Evolutionary conservation across 2,797 vertebrate genomes (phyloP), one percentile per base, ranked within the genome.

Genomic region (Paedocypris micromegethes): DNA sequence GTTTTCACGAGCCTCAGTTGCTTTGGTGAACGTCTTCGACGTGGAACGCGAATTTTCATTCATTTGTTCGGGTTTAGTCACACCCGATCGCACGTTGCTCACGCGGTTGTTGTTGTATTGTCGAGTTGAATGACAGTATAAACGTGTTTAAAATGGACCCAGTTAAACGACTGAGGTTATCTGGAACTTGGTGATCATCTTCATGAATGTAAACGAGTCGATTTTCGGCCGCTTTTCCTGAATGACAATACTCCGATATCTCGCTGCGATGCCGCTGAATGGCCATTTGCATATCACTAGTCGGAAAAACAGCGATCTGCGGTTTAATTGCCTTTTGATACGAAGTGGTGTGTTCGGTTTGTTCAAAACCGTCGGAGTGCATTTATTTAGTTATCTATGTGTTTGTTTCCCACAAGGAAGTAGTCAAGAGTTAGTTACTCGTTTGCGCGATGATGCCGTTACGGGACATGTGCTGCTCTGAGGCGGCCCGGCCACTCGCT

Each of bases 161-260:
- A 9, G 60, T 38, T 61, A 64, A 57, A 54, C 8, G 42, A 55
- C 23, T 23, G 23, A 23, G 64, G 53, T 60, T 52, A 50, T 75
- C 58, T 67, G 4, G 8, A 40, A 39, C 58, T 65, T 45, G 50
- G 64, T 56, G 60, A 65, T 78, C 39, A 67, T 8, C 41, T 43
- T 52, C n/a, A 50, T 6, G 58, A 46, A 55, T 64, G 64, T 57
- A 47, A 75, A 70, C 50, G 63, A 65, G 73, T 59, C 44, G 44
- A 23, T 23, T 53, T 41, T 49, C 8, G 46, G n/a, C 43, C 9
- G 58, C 6, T 38, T 37, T 5, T 58, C 51, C 64, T 68, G 44
- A 72, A 78, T 74, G 59, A 76, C 72, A 74, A 72, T 72, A 50
- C 61, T 51, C 49, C 37, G 51, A 64, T 56, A 50, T 57, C 46